Conservation (phyloP, 1,140 invertebrate genomes). For the Heliconius hermathena region DNA sequence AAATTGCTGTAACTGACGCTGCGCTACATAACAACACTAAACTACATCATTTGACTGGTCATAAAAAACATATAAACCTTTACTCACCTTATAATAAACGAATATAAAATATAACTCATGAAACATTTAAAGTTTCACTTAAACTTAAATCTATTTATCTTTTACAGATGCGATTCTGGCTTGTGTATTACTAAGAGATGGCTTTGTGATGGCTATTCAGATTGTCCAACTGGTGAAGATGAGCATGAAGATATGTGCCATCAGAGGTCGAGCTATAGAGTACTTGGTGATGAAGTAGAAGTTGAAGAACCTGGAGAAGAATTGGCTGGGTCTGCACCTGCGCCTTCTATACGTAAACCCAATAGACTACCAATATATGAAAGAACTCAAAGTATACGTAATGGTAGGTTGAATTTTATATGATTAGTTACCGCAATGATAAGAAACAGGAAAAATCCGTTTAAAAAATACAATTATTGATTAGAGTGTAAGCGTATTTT, state of each 20-base stretch:
- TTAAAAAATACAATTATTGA: too few relatives aligned
- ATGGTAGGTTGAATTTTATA: slow-evolving; percentile 36
- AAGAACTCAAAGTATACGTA: slow-evolving; percentile 24
- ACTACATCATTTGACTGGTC: neutral
- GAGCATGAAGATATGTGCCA: slow-evolving; percentile 83
- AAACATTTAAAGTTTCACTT: neutral
- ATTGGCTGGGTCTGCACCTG: slow-evolving; percentile 66
- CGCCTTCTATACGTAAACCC: slow-evolving; percentile 59
- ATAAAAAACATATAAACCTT: slow-evolving; percentile 11
- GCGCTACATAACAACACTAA: neutral
- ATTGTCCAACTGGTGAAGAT: slow-evolving; percentile 91
- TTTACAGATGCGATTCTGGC: slow-evolving; percentile 83
- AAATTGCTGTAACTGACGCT: neutral
- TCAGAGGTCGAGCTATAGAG: slow-evolving; percentile 9
- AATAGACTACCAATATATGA: slow-evolving; percentile 43
- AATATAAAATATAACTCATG: neutral
- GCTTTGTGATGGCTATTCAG: slow-evolving; percentile 90
- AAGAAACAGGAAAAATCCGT: neutral
- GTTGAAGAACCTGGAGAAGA: slow-evolving; percentile 65
- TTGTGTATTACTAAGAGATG: slow-evolving; percentile 87
- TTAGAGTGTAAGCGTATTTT: too few relatives aligned
- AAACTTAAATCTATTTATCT: neutral
- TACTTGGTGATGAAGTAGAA: slow-evolving; percentile 4
- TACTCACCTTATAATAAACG: neutral
- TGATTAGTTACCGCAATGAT: neutral